Conservation (phyloP, 2,888 invertebrate species). For the Apodemia zela region DNA sequence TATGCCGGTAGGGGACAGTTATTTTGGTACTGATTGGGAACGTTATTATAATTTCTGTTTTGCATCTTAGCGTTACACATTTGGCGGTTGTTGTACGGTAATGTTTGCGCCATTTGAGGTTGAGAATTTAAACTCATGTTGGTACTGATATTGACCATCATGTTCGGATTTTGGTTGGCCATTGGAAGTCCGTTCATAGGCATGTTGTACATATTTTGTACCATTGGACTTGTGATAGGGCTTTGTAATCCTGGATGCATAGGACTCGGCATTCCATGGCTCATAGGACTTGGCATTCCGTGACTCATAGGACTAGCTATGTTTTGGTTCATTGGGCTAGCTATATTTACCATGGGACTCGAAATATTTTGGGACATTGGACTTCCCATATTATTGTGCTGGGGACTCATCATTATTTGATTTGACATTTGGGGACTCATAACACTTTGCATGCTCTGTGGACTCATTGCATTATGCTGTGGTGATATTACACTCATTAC, state of each 20-base stretch:
- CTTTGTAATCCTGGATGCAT: constrained; percentile 60
- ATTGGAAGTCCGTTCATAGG: constrained; percentile 53
- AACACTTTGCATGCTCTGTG: constrained; percentile 68
- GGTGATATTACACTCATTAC: constrained; percentile 76
- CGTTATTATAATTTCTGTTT: constrained; percentile 54
- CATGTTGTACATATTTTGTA: constrained; percentile 67
- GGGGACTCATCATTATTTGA: constrained; percentile 72
- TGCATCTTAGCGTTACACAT: constrained; percentile 56
- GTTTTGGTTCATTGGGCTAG: constrained; percentile 66
- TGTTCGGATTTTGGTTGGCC: constrained; percentile 46
- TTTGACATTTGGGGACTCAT: constrained; percentile 73
- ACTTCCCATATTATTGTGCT: constrained; percentile 58
- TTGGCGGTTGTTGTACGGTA: constrained; percentile 52
- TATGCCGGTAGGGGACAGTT: constrained; percentile 59
- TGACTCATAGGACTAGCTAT: constrained; percentile 72
- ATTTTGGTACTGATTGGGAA: constrained; percentile 60
- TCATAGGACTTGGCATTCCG: constrained; percentile 67
- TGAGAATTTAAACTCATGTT: constrained; percentile 46
- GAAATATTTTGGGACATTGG: constrained; percentile 52
- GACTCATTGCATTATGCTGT: constrained; percentile 71
- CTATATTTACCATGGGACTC: constrained; percentile 64
- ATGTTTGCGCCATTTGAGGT: constrained; percentile 39
- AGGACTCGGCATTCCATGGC: constrained; percentile 64
- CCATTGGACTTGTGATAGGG: constrained; percentile 57
- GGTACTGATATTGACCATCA: constrained; percentile 51